phyloP scores from a whole-genome alignment of 2,888 invertebrate species.

The Sesamia inferens region DNA sequence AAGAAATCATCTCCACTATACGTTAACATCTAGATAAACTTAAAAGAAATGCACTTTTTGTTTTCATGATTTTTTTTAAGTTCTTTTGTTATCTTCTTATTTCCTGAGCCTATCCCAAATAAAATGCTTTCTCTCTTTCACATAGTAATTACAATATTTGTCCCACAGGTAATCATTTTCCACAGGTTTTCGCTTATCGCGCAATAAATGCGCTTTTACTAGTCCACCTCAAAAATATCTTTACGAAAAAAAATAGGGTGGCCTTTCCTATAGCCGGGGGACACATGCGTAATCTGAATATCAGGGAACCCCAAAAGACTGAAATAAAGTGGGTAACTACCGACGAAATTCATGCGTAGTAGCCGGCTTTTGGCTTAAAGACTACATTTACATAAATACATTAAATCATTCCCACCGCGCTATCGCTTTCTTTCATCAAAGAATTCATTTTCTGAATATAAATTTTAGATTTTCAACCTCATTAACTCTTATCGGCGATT shows the following conservation, averaged over 20 bases:
- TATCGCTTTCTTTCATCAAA: slow-evolving; percentile 64
- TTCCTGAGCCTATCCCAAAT: background rate
- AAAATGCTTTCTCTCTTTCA: background rate
- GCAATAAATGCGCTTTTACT: background rate
- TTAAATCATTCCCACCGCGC: slow-evolving; percentile 62
- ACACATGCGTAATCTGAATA: slow-evolving; percentile 40
- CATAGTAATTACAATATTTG: background rate
- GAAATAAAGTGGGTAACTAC: slow-evolving; percentile 56
- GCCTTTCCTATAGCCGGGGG: slow-evolving; percentile 19
- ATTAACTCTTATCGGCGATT: slow-evolving; percentile 84
- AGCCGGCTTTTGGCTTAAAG: slow-evolving; percentile 41
- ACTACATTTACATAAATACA: slow-evolving; percentile 56
- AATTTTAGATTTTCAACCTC: slow-evolving; percentile 85
- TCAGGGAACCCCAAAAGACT: slow-evolving; percentile 37
- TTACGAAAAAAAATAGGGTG: slow-evolving; percentile 14
- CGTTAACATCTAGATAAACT: no score
- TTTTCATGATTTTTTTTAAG: no score
- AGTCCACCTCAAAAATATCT: slow-evolving; percentile 6
- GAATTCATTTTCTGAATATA: slow-evolving; percentile 82
- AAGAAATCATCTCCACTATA: no score
- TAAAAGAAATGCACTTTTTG: no score
- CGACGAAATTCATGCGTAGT: slow-evolving; percentile 51
- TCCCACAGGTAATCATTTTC: background rate
- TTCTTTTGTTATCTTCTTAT: background rate
- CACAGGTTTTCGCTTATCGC: background rate